phyloP scores from a whole-genome alignment of 2,888 invertebrate species.

The Drosophila paracracens region DNA sequence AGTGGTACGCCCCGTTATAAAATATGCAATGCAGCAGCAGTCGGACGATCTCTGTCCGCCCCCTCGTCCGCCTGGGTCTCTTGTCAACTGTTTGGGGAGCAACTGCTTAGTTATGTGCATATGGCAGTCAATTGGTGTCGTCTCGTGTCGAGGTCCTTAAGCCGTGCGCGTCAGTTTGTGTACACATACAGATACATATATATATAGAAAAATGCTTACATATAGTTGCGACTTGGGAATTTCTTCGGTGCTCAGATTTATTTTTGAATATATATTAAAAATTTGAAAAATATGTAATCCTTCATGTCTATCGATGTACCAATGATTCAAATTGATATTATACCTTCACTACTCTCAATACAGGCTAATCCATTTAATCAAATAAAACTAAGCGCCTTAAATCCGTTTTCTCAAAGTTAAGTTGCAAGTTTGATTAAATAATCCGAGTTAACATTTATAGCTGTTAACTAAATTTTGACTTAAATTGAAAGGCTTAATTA shows the following conservation, averaged over 20 bases:
- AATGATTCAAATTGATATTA: neutral
- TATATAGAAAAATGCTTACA: neutral
- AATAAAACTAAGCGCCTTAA: neutral
- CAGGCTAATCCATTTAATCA: neutral
- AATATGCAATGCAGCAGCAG: conserved; percentile 53
- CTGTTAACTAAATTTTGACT: neutral
- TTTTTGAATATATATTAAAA: conserved; percentile 19
- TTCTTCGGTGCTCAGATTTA: conserved; percentile 26
- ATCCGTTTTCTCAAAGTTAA: neutral
- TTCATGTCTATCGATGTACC: neutral
- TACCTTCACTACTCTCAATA: neutral
- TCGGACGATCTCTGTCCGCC: conserved; percentile 14
- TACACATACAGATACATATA: neutral
- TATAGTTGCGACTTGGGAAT: conserved; percentile 20
- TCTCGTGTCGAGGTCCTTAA: conserved; percentile 30
- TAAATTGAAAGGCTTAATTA: no score
- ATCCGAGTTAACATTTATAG: fast-evolving
- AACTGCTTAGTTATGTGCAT: conserved; percentile 71
- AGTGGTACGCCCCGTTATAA: conserved; percentile 27
- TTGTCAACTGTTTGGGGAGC: conserved; percentile 63
- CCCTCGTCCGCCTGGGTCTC: neutral
- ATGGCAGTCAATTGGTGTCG: conserved; percentile 74
- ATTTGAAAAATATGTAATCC: neutral
- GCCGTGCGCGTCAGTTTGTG: conserved; percentile 9
- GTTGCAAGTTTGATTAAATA: neutral